Evolutionary conservation across 2,888 invertebrate species (phyloP).

Genomic region (Leucania comma): DNA sequence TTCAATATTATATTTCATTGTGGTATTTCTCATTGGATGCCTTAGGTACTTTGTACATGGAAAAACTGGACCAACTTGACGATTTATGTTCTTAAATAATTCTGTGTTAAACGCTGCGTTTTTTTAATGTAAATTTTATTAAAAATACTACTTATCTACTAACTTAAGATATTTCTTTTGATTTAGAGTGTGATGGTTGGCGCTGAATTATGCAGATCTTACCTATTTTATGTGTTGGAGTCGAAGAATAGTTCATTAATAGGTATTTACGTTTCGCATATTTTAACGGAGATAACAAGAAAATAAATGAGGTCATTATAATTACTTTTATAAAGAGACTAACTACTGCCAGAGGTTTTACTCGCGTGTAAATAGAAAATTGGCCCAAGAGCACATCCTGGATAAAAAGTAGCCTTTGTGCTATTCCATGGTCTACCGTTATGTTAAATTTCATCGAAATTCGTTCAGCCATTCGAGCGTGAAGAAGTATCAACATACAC

Average conservation of each 20-base stretch:
- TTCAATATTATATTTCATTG: conserved; percentile 64
- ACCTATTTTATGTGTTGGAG: conserved; percentile 35
- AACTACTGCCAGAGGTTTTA: no score
- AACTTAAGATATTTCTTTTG: conserved; percentile 42
- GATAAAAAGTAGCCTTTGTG: no score
- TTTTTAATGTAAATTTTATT: conserved; percentile 15
- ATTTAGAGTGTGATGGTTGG: conserved; percentile 29
- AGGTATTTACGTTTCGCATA: conserved; percentile 23
- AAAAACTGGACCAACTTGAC: conserved; percentile 1
- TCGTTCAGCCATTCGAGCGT: no score
- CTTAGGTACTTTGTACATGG: neutral
- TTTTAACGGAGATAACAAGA: conserved; percentile 6
- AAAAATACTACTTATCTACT: conserved; percentile 22
- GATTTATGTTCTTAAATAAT: conserved; percentile 1
- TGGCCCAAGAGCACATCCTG: no score
- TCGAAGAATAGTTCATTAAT: conserved; percentile 26
- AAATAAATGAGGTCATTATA: conserved; percentile 1
- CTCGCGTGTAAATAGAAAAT: no score
- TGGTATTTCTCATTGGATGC: conserved; percentile 6
- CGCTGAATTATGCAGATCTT: conserved; percentile 36
- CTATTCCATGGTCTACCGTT: no score
- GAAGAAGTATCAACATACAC: no score
- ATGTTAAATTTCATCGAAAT: no score
- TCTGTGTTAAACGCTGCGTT: neutral
- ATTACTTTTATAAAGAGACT: neutral